phyloP scores from a whole-genome alignment of 2,888 invertebrate species.

The Heliconius charithonia region DNA sequence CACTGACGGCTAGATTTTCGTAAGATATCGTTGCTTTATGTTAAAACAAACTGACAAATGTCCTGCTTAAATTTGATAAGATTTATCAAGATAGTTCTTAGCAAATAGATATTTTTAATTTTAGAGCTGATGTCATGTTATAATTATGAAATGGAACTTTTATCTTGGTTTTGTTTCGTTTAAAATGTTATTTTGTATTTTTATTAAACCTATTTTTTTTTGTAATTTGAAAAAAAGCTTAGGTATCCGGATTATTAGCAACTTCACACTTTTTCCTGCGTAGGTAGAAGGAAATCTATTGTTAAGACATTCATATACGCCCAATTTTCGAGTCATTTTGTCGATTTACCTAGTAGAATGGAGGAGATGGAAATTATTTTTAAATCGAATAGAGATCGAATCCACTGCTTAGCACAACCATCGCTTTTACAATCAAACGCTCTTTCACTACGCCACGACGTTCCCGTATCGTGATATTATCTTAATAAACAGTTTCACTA shows the following conservation, averaged over 20 bases:
- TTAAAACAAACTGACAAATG: conserved; percentile 24
- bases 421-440: too few relatives aligned
- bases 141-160: neutral
- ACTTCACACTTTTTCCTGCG: too few relatives aligned
- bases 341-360: too few relatives aligned
- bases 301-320: too few relatives aligned
- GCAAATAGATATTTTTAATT: neutral
- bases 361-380: too few relatives aligned
- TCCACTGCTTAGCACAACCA: too few relatives aligned
- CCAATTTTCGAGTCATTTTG: too few relatives aligned
- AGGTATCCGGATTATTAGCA: too few relatives aligned
- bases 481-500: neutral
- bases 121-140: neutral
- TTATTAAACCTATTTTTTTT: too few relatives aligned
- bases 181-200: neutral
- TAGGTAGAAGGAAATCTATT: too few relatives aligned
- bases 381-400: too few relatives aligned
- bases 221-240: neutral
- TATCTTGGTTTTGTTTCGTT: neutral
- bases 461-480: neutral
- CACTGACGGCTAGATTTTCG: conserved; percentile 2
- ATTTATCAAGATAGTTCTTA: conserved; percentile 8
- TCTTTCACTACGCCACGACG: too few relatives aligned
- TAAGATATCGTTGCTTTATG: conserved; percentile 6
- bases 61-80: conserved; percentile 25